Evolutionary conservation across 2,888 invertebrate genomes (phyloP).

Genomic region (Carterocephalus palaemon): DNA sequence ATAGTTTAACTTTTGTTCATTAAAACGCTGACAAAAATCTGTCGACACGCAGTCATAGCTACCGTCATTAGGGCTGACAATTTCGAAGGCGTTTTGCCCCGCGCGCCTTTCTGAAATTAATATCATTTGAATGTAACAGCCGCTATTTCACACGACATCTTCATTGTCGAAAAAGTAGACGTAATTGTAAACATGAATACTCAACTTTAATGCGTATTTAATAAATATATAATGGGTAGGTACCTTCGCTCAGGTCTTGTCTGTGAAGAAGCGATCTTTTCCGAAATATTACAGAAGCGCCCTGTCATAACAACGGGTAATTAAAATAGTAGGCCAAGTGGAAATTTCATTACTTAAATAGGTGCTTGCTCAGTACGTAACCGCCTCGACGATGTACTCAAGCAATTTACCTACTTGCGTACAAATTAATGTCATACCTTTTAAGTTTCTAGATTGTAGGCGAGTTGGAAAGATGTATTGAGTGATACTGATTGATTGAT

Average conservation of each 20-base stretch:
- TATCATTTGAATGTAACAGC: slow-evolving; percentile 64
- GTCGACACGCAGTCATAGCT: slow-evolving; percentile 52
- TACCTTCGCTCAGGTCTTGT: slow-evolving; percentile 49
- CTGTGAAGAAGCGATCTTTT: slow-evolving; percentile 68
- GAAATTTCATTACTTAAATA: slow-evolving; percentile 76
- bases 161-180: slow-evolving; percentile 52
- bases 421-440: slow-evolving; percentile 30
- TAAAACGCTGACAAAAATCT: slow-evolving; percentile 43
- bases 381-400: slow-evolving; percentile 58
- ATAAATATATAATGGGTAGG: slow-evolving; percentile 73
- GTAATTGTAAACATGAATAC: slow-evolving; percentile 54
- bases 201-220: slow-evolving; percentile 68
- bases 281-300: slow-evolving; percentile 70
- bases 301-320: slow-evolving; percentile 71
- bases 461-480: not conserved
- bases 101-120: slow-evolving; percentile 62
- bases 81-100: slow-evolving; percentile 57
- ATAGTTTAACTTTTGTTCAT: slow-evolving; percentile 19
- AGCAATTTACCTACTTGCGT: slow-evolving; percentile 67
- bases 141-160: slow-evolving; percentile 74
- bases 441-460: slow-evolving; percentile 5
- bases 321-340: slow-evolving; percentile 76
- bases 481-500: not conserved
- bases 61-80: slow-evolving; percentile 57
- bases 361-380: slow-evolving; percentile 50